A percentile compares a stretch with the other conserved stretches of the same genome.
Conservation (phyloP, 2,888 invertebrate species). For the Trisateles emortualis region DNA sequence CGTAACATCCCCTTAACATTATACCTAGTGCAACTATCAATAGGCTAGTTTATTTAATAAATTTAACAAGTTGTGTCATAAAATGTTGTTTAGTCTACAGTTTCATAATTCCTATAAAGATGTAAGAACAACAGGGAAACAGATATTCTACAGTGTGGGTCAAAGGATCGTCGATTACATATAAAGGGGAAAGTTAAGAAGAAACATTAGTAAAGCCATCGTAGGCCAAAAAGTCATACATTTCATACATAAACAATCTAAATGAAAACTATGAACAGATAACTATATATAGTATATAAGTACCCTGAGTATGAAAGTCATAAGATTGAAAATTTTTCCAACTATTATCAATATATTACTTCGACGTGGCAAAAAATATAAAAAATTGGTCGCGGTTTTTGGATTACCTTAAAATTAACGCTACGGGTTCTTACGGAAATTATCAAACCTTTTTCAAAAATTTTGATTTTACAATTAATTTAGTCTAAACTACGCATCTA, state of each 20-base stretch:
- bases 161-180: slow-evolving; percentile 41
- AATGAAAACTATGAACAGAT: slow-evolving; percentile 64
- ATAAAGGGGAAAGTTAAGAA: slow-evolving; percentile 51
- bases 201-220: slow-evolving; percentile 59
- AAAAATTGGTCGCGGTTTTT: slow-evolving; percentile 77
- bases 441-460: slow-evolving; percentile 65
- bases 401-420: slow-evolving; percentile 73
- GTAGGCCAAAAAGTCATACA: slow-evolving; percentile 78
- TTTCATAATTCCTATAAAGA: slow-evolving; percentile 67
- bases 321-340: slow-evolving; percentile 75
- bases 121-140: slow-evolving; percentile 66
- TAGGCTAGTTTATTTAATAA: slow-evolving; percentile 71
- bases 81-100: slow-evolving; percentile 50
- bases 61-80: slow-evolving; percentile 67
- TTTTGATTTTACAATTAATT: slow-evolving; percentile 62
- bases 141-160: slow-evolving; percentile 45
- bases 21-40: slow-evolving; percentile 73
- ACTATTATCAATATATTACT: slow-evolving; percentile 57
- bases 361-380: slow-evolving; percentile 71
- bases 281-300: slow-evolving; percentile 70
- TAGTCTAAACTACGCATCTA: slow-evolving; percentile 82
- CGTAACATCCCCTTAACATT: slow-evolving; percentile 45
- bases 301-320: slow-evolving; percentile 85
- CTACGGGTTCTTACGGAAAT: slow-evolving; percentile 69
- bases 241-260: slow-evolving; percentile 62